Percentiles rank a stretch among this genome's conserved stretches.
Conservation (phyloP, 2,113 vertebrate species). For the Corythaeola cristata region DNA sequence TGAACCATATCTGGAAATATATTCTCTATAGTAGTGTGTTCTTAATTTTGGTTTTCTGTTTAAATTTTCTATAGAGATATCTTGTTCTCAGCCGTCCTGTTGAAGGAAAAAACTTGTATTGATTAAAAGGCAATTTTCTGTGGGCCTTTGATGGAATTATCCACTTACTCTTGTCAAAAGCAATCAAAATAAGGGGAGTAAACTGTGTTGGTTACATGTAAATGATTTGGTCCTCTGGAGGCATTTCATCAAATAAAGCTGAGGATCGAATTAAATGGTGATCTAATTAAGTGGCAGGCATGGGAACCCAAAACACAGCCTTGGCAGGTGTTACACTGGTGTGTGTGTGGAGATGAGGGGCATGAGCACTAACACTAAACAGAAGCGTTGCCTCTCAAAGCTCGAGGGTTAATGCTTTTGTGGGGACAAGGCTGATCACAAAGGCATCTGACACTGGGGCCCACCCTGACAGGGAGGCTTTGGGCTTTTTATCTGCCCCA, state of each 20-base stretch:
- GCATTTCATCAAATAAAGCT: constrained; percentile 44
- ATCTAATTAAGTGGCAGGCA: constrained; percentile 33
- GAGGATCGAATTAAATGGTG: background rate
- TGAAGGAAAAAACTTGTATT: background rate
- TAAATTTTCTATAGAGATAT: background rate
- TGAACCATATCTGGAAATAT: background rate
- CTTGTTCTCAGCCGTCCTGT: background rate
- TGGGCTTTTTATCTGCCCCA: background rate
- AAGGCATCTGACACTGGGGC: background rate
- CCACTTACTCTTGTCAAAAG: background rate
- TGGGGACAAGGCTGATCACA: background rate
- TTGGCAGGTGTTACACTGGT: background rate
- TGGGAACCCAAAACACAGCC: constrained; percentile 22
- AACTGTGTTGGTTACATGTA: constrained; percentile 20
- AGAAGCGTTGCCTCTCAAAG: background rate
- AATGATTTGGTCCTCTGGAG: constrained; percentile 28
- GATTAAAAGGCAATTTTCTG: constrained; percentile 17
- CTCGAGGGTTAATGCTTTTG: background rate
- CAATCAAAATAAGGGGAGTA: constrained; percentile 40
- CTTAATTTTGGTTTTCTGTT: background rate
- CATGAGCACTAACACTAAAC: too few relatives aligned
- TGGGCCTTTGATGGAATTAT: constrained; percentile 41
- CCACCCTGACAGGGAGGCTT: background rate
- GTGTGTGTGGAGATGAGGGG: background rate
- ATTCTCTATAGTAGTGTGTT: background rate